Conservation (phyloP, 2,888 invertebrate genomes). For the Thera britannica region DNA sequence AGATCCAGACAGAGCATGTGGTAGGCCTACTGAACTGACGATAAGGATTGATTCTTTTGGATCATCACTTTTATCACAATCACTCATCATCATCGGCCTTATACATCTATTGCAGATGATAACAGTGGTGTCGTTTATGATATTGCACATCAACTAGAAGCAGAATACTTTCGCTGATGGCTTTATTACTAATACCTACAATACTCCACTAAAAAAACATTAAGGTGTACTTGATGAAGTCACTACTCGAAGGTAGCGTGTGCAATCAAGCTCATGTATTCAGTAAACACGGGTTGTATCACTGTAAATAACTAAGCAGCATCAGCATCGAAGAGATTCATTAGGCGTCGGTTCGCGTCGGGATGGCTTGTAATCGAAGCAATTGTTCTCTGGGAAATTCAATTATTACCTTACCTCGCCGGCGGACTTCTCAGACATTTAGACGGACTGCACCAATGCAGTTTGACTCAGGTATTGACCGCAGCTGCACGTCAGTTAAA, state of each 20-base stretch:
- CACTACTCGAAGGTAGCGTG: constrained; percentile 68
- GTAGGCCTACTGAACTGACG: too few relatives aligned
- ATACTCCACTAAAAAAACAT: too few relatives aligned
- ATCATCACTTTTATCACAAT: too few relatives aligned
- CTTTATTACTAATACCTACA: too few relatives aligned
- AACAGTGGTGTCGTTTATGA: too few relatives aligned
- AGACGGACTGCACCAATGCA: constrained; percentile 12
- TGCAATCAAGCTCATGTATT: constrained; percentile 82
- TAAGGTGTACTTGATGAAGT: too few relatives aligned
- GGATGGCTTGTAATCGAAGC: constrained; percentile 79
- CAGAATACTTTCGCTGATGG: too few relatives aligned
- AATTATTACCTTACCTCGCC: constrained; percentile 67
- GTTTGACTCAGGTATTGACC: background rate
- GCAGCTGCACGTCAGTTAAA: background rate
- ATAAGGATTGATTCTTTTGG: too few relatives aligned
- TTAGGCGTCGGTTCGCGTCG: constrained; percentile 82
- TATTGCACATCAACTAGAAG: too few relatives aligned
- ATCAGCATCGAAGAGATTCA: constrained; percentile 82
- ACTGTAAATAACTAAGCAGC: constrained; percentile 83
- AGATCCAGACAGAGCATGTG: too few relatives aligned
- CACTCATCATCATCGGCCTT: too few relatives aligned
- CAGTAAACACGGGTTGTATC: constrained; percentile 82
- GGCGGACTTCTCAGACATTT: background rate
- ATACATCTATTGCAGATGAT: too few relatives aligned
- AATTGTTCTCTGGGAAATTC: constrained; percentile 83